Evolutionary conservation across 2,797 vertebrate genomes (phyloP), one percentile per base, ranked within the genome.

Genomic region (Hydrolagus colliei): DNA sequence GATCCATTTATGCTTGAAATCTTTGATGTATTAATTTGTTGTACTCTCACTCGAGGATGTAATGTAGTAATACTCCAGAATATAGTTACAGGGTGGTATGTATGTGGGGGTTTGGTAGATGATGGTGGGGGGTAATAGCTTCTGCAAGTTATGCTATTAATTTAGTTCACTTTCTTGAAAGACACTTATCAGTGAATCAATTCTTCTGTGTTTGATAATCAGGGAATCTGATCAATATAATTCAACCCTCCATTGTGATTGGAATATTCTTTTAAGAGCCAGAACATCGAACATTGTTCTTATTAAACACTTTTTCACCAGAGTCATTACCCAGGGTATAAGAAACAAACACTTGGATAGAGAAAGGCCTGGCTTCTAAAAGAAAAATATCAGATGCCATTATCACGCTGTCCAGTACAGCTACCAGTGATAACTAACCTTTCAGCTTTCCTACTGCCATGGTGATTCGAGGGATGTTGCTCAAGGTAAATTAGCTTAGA

Each of bases 11-110:
- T 18, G 67, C 65, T 18, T 32, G 79, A 82, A 82, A 82, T 68
- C 8, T n/a, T 78, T 78, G 76, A 20, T 61, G 20, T 80, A 80
- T 71, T 84, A 35, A 84, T 68, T 84, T 71, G 41, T 2, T 13
- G 35, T 20, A 68, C 41, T 84, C 65, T 71, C 65, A 84, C 41
- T 71, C 67, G 27, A 68, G 32, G 14, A 22, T 82, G 67, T 32
- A 71, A 18, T 16, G 41, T 71, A 68, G 41, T 41, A 71, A 41
- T 14, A 32, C 12, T 32, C 18, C 61, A 80, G 62, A 80, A 65
- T 80, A 14, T 80, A 63, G 16, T 27, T 80, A 13, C 22, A 65
- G 78, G 61, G 62, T 10, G 32, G 65, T 52, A 6, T 27, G 27
- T 27, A 27, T 27, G 27, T 27, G 27, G 27, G 27, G 27, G 27